Evolutionary conservation across 2,113 vertebrate genomes (phyloP).

Genomic region (Tetrao urogallus): DNA sequence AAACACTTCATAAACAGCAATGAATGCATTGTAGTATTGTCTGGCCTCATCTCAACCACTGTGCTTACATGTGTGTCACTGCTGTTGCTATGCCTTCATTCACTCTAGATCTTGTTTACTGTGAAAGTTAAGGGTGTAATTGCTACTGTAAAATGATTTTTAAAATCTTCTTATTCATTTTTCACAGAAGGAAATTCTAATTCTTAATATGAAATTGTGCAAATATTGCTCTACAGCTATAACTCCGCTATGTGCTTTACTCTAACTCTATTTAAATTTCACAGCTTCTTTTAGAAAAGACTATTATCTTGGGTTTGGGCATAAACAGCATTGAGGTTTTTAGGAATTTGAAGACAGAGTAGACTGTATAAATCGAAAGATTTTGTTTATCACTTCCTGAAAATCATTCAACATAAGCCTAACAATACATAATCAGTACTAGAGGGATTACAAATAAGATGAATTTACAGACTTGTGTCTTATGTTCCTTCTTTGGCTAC

Average conservation of each 20-base stretch:
- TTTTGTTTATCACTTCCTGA: background rate
- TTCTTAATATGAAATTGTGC: background rate
- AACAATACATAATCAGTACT: background rate
- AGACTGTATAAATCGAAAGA: background rate
- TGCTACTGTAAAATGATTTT: background rate
- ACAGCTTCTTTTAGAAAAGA: background rate
- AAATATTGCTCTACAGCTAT: background rate
- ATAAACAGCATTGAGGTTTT: background rate
- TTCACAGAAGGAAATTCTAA: background rate
- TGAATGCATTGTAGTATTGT: background rate
- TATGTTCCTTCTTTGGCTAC: background rate
- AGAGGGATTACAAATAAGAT: background rate
- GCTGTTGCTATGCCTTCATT: background rate
- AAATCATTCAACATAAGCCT: background rate
- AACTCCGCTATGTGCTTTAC: background rate
- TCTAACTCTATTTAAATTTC: background rate
- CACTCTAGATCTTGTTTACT: background rate
- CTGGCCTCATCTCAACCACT: background rate
- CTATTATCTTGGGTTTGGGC: background rate
- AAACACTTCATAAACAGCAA: constrained; percentile 12
- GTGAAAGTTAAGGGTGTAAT: background rate
- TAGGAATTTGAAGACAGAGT: background rate
- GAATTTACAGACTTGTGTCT: background rate
- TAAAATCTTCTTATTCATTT: background rate
- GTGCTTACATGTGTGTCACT: background rate